A percentile compares a stretch with the other conserved stretches of the same genome.
phyloP scores from a whole-genome alignment of 2,888 invertebrate genomes.

The Teleogryllus oceanicus region DNA sequence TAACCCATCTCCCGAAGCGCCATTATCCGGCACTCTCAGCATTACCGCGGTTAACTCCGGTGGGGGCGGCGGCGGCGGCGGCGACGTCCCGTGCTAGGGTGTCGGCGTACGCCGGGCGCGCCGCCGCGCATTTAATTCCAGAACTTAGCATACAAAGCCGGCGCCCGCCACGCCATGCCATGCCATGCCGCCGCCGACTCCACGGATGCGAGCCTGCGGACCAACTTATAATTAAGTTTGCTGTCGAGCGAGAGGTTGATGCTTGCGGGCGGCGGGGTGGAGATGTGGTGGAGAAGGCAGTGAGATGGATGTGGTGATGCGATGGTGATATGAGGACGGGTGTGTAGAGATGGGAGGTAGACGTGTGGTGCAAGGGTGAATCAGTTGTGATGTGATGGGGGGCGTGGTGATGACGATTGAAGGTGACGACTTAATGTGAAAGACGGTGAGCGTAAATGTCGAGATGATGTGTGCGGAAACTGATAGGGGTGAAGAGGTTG shows the following conservation, averaged over 20 bases:
- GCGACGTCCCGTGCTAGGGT: neutral
- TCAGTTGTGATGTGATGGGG: too few relatives aligned
- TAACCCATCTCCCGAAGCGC: neutral
- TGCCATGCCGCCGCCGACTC: neutral
- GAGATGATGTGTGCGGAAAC: too few relatives aligned
- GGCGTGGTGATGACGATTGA: too few relatives aligned
- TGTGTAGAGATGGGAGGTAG: too few relatives aligned
- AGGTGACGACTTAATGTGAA: too few relatives aligned
- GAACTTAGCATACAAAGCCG: constrained; percentile 7
- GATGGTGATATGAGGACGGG: too few relatives aligned
- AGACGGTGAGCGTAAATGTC: too few relatives aligned
- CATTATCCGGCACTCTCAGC: neutral
- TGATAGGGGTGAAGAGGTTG: too few relatives aligned
- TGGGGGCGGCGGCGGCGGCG: neutral
- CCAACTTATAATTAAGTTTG: constrained; percentile 18
- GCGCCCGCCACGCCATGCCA: neutral
- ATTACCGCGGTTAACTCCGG: neutral
- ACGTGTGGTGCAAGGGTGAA: too few relatives aligned
- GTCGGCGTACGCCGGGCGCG: neutral
- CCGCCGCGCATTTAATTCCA: neutral
- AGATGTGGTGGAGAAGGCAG: neutral
- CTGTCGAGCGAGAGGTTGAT: constrained; percentile 1
- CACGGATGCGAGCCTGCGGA: neutral
- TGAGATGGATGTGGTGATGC: too few relatives aligned
- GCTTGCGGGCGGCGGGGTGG: neutral